Evolutionary conservation across 2,888 invertebrate genomes (phyloP), one percentile per base, ranked within the genome.

Genomic region (Taenaris catops): DNA sequence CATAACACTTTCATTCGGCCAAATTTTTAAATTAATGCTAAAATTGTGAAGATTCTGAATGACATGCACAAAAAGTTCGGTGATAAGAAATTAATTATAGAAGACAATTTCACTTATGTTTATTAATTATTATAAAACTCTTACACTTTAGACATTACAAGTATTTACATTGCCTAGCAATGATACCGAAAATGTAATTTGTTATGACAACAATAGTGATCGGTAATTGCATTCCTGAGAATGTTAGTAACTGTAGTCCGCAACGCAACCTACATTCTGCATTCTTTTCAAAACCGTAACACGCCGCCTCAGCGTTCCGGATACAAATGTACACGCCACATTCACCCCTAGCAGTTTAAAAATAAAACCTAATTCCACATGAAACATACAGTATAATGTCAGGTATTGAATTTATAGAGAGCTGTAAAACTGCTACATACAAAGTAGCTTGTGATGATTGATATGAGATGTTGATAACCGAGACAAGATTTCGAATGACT

Each of bases 281-380:
- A 86, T 86, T 86, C 84, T 86, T 86, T 83, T 76, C 75, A 75
- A 81, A 86, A 83, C 83, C 79, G 86, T 86, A 84, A 79, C 81
- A 83, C 73, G 72, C 75, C 75, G 76, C 67, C 80, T 76, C 74
- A 74, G 73, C 79, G 80, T 76, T 78, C 83, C 83, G 83, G 81
- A 80, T 84, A 74, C 65, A 55, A 53, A 53, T 53, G 63, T 52
- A 61, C 76, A 78, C 51, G 73, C 74, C 50, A 79, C 62, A 71
- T 64, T 83, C 69, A 72, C 63, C 70, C 67, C 63, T 79, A 74
- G 65, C 58, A 53, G 63, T 47, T 57, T 58, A 48, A 57, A 44
- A 62, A 71, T 80, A 81, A 79, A 80, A 25, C 32, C 58, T 53
- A 63, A 73, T 63, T 71, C 75, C 65, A 38, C 63, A 58, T 68